Base-by-base conservation (phyloP, 2,113 vertebrate species). In the Atrichornis clamosus region DNA sequence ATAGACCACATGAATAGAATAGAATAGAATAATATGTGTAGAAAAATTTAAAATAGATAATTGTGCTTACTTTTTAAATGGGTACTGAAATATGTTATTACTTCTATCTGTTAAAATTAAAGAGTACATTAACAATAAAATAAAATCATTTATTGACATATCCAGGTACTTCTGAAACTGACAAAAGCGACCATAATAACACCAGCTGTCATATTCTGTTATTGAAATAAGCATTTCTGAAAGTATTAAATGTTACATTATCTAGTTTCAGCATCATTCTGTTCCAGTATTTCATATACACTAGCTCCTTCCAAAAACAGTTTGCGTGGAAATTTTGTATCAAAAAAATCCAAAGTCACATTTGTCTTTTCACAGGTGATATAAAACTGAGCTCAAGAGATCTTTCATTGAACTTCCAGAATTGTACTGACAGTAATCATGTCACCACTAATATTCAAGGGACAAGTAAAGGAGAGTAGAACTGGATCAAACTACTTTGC, bases 201-300 rank as follows among this genome's bases (percentile, higher is more conserved):
- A 86, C 33, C 60, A 92, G 65, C 58, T 87, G 77, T 82, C 80
- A 84, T 50, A 92, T 49, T 79, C 62, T 41, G 64, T 92, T 82
- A 89, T 7, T 42, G 49, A 78, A 94, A 84, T 78, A 75, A 8
- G 13, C 46, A 91, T 60, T 95, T 91, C 56, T 94, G 74, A 52
- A 93, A 92, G 69, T 87, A 82, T 76, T 94, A 87, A 81, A 89
- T 42, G 46, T 30, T 64, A 87, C 44, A 37, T 69, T 94, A 95
- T 70, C 56, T 64, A 49, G 37, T 74, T 93, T 72, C 22, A 53
- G 77, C 65, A 91, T 76, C 67, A 35, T 1, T 53, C 28, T 62
- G 69, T 72, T 75, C 37, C 62, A 79, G 30, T 50, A 80, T 44
- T 32, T 62, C 62, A 89, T 35, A 87, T 3, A 82, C 11, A 79